phyloP scores from a whole-genome alignment of 2,888 invertebrate species.

The Xylocampa areola region DNA sequence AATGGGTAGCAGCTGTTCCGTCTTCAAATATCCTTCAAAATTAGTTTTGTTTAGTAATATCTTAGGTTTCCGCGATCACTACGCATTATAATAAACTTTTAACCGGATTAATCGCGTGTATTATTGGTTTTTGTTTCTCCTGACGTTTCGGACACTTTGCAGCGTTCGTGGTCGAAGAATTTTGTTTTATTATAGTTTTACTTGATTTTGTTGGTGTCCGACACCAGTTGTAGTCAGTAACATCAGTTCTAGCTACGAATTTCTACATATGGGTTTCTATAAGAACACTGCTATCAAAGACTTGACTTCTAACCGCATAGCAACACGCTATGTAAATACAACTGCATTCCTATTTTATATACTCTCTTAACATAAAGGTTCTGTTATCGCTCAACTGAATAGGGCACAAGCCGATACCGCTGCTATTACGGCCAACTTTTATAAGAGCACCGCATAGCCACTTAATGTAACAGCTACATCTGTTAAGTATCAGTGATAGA shows the following conservation, averaged over 20 bases:
- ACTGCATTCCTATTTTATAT: conserved; percentile 57
- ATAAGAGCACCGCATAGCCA: conserved; percentile 49
- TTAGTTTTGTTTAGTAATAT: too few species aligned
- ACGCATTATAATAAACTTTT: too few species aligned
- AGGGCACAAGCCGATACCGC: conserved; percentile 48
- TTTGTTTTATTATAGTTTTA: too few species aligned
- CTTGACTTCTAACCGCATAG: conserved; percentile 16
- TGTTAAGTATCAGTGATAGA: conserved; percentile 61
- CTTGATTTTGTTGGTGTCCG: too few species aligned
- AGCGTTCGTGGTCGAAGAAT: too few species aligned
- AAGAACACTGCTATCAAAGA: neutral
- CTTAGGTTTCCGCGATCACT: too few species aligned
- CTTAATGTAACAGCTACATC: conserved; percentile 56
- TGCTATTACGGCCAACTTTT: conserved; percentile 55
- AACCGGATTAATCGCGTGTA: too few species aligned
- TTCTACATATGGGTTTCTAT: neutral
- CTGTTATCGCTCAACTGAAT: conserved; percentile 78
- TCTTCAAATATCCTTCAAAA: too few species aligned
- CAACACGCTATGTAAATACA: conserved; percentile 39
- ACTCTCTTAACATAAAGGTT: conserved; percentile 66
- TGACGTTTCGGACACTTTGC: too few species aligned
- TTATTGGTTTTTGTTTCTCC: too few species aligned
- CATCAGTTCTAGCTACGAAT: neutral
- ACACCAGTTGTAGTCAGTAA: too few species aligned
- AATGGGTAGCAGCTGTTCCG: conserved; percentile 5